A percentile compares a stretch with the other conserved stretches of the same genome.
Evolutionary conservation across 2,113 vertebrate genomes (phyloP).

Genomic region (Grallaria varia): DNA sequence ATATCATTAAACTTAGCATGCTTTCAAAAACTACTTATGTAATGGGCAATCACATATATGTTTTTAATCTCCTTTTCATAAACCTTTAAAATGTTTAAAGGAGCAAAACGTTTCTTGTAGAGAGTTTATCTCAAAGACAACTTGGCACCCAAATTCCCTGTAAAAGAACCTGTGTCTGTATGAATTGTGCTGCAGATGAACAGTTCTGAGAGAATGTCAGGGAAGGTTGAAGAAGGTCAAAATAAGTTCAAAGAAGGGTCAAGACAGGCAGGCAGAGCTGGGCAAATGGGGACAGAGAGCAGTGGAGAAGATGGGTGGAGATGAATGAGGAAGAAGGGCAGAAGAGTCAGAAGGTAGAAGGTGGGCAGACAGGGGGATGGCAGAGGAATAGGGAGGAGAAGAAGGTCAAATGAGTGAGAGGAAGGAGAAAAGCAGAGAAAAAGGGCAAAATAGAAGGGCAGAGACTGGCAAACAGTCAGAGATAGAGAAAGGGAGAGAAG

Average conservation of each 20-base stretch:
- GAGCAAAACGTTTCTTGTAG: not conserved
- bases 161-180: not conserved
- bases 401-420: not conserved
- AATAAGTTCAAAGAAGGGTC: too few species aligned
- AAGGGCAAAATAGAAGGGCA: not conserved
- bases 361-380: too few species aligned
- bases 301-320: not conserved
- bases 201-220: not conserved
- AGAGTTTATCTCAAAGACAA: not conserved
- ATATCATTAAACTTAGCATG: not conserved
- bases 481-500: not conserved
- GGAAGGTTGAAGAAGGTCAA: not conserved
- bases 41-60: not conserved
- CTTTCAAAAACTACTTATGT: not conserved
- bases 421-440: not conserved
- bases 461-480: too few species aligned
- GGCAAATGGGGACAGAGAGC: not conserved
- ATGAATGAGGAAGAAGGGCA: not conserved
- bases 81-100: not conserved
- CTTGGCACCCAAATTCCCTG: not conserved
- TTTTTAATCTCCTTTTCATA: slow-evolving; percentile 26
- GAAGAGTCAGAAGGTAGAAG: not conserved
- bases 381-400: not conserved
- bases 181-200: not conserved
- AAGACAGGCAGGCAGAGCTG: not conserved